These are phyloP conservation scores for Lathamus discolor DNA, from an alignment of 2,113 vertebrate genomes.

Conservation along the genomic window DNA sequence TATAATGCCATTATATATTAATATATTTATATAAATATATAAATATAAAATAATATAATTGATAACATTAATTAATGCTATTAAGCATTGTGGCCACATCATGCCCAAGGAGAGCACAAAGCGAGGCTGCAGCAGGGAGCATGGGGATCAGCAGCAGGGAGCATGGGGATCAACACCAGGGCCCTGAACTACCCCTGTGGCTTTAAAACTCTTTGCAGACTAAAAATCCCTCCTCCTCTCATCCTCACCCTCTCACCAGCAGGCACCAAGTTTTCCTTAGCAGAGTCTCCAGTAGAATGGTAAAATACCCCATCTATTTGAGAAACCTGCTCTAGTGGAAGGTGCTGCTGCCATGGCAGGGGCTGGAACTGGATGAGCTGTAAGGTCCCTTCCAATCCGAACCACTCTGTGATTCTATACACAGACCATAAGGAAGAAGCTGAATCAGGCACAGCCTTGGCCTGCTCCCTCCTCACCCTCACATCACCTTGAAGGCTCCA, in stretches of 20 bases:
- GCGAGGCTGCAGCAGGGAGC: neutral
- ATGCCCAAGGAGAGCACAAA: neutral
- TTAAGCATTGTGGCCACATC: neutral
- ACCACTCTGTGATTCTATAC: neutral
- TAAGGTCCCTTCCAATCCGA: neutral
- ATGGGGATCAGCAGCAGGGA: neutral
- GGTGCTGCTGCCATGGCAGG: neutral
- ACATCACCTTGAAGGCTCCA: neutral
- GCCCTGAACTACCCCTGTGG: neutral
- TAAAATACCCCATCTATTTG: neutral
- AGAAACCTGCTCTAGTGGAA: neutral
- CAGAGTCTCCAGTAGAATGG: neutral
- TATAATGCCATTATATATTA: no score
- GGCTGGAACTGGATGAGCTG: neutral
- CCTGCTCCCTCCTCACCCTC: neutral
- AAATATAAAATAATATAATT: no score
- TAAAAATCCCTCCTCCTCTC: neutral
- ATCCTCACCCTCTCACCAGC: neutral
- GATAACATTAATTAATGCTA: no score
- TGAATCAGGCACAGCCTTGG: neutral
- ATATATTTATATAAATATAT: no score
- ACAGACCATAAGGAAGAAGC: neutral
- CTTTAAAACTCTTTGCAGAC: neutral
- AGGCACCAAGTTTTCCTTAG: neutral
- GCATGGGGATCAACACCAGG: neutral